Evolutionary conservation across 2,113 vertebrate genomes (phyloP).

Genomic region (Dermatemys mawii): DNA sequence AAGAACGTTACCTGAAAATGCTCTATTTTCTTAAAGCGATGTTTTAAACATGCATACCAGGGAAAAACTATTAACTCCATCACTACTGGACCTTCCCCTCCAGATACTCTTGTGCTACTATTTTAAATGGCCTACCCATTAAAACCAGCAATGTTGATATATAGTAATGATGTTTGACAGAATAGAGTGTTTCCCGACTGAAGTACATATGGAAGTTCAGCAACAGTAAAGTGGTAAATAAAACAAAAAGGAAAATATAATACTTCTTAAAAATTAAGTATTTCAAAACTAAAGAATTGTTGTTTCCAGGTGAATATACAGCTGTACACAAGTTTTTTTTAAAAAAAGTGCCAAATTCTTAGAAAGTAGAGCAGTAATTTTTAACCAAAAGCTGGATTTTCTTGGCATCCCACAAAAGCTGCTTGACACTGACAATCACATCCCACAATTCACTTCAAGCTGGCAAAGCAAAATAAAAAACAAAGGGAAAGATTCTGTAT

Average conservation of each 20-base stretch:
- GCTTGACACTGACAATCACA: background rate
- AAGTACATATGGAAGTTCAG: background rate
- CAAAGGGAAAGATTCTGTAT: background rate
- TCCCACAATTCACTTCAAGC: background rate
- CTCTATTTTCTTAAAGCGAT: background rate
- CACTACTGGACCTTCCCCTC: background rate
- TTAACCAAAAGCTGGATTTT: background rate
- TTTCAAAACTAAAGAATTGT: background rate
- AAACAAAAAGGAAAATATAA: background rate
- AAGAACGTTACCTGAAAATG: background rate
- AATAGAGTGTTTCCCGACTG: background rate
- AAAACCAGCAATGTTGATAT: background rate
- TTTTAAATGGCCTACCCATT: background rate
- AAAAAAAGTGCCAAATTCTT: background rate
- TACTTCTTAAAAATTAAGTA: background rate
- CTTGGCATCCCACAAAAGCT: background rate
- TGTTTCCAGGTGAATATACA: background rate
- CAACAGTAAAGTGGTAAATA: background rate
- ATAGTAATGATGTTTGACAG: background rate
- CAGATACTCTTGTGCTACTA: background rate
- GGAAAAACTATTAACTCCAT: background rate
- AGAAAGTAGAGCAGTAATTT: background rate
- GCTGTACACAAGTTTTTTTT: background rate
- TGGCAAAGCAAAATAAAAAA: background rate
- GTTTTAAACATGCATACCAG: background rate